Percentiles rank a stretch among this genome's conserved stretches.
phyloP scores from a whole-genome alignment of 2,113 vertebrate genomes.

The Paedocypris sp. region DNA sequence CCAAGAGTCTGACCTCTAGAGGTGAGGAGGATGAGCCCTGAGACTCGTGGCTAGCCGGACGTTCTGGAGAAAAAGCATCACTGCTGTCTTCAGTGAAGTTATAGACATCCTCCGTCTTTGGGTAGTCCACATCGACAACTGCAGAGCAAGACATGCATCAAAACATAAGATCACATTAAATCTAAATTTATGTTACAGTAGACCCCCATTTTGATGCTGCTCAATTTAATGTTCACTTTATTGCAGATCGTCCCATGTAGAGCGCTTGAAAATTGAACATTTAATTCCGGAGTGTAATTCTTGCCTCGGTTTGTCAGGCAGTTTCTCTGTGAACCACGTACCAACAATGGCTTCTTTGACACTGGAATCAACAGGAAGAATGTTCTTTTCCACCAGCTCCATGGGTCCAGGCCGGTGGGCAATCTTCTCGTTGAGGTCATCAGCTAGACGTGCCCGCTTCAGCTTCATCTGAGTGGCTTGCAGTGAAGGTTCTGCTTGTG shows the following conservation, averaged over 20 bases:
- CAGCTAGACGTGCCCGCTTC: slow-evolving; percentile 85
- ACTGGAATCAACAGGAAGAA: slow-evolving; percentile 85
- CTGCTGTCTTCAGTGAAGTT: slow-evolving; percentile 84
- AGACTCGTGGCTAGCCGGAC: slow-evolving; percentile 89
- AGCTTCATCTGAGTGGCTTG: slow-evolving; percentile 95
- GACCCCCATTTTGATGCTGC: too few relatives aligned
- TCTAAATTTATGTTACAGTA: too few relatives aligned
- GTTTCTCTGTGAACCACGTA: too few relatives aligned
- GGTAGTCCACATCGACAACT: slow-evolving; percentile 71
- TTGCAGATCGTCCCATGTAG: too few relatives aligned
- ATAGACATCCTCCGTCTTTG: too few relatives aligned
- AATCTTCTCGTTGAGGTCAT: slow-evolving; percentile 94
- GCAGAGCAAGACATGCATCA: slow-evolving; percentile 26
- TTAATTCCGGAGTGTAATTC: too few relatives aligned
- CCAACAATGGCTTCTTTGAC: slow-evolving; percentile 90
- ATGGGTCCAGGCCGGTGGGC: slow-evolving; percentile 90
- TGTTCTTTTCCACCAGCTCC: slow-evolving; percentile 97
- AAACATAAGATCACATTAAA: background rate
- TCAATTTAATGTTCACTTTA: too few relatives aligned
- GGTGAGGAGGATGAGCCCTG: slow-evolving; percentile 81
- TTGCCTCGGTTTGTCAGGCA: too few relatives aligned
- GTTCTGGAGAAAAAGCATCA: slow-evolving; percentile 85
- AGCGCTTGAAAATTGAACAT: too few relatives aligned
- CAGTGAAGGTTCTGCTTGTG: slow-evolving; percentile 84
- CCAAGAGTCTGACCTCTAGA: slow-evolving; percentile 66